Percentiles rank a stretch among this genome's conserved stretches.
Conservation (phyloP, 2,797 vertebrate species). For the Rachycentron canadum region DNA sequence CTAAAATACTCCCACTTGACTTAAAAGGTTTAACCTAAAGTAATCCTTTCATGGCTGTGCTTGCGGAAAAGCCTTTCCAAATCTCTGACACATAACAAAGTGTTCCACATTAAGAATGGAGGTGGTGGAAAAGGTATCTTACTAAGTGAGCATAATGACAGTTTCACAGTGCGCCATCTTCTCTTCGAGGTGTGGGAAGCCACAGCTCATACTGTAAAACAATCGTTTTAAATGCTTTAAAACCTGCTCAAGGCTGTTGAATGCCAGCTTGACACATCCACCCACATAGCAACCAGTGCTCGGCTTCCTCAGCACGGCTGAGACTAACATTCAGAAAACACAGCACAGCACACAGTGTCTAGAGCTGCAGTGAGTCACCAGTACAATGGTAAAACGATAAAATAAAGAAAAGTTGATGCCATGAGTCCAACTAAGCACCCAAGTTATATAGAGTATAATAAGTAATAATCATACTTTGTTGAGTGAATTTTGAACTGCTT, state of each 20-base stretch:
- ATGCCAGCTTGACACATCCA: conserved; percentile 37
- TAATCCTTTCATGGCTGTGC: conserved; percentile 28
- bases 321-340: neutral
- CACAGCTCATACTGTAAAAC: neutral
- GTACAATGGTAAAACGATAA: conserved; percentile 3
- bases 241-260: conserved; percentile 41
- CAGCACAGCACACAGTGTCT: neutral
- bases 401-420: neutral
- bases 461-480: neutral
- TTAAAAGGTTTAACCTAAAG: conserved; percentile 22
- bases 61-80: conserved; percentile 11
- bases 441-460: neutral
- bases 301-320: conserved; percentile 2
- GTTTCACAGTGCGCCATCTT: conserved; percentile 17
- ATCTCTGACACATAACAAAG: conserved; percentile 33
- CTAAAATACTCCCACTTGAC: conserved; percentile 39
- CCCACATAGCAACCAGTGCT: conserved; percentile 52
- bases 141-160: conserved; percentile 30
- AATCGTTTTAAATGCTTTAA: conserved; percentile 40
- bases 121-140: conserved; percentile 20
- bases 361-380: conserved; percentile 38
- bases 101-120: conserved; percentile 34
- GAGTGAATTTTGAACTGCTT: neutral
- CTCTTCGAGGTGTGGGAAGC: conserved; percentile 21
- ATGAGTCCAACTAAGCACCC: neutral